phyloP scores from a whole-genome alignment of 2,888 invertebrate species.

The Amiota mariae region DNA sequence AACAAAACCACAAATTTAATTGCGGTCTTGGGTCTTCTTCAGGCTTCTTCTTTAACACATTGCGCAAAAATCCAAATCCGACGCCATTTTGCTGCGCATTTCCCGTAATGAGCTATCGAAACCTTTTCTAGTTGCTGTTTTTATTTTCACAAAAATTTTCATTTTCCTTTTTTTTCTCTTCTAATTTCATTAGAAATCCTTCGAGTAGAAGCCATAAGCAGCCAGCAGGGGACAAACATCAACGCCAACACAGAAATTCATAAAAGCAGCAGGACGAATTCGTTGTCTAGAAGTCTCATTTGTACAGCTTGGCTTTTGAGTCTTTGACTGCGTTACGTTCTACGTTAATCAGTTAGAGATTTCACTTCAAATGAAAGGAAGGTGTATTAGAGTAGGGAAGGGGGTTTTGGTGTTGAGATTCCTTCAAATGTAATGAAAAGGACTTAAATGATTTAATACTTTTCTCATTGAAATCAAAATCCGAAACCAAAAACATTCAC shows the following conservation, averaged over 20 bases:
- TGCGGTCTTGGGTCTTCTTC: slow-evolving; percentile 26
- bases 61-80: too few species aligned
- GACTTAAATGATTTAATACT: slow-evolving; percentile 45
- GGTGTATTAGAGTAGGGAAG: not conserved
- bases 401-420: not conserved
- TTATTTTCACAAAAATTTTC: not conserved
- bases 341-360: slow-evolving; percentile 42
- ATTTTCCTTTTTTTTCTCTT: not conserved
- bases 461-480: slow-evolving; percentile 10
- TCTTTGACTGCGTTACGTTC: not conserved
- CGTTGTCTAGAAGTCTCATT: not conserved
- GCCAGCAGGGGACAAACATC: not conserved
- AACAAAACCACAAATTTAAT: slow-evolving; percentile 31
- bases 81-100: not conserved
- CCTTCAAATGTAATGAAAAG: slow-evolving; percentile 25
- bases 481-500: not conserved
- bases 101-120: not conserved
- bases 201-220: slow-evolving; percentile 26
- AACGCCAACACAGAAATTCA: not conserved
- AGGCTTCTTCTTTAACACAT: not conserved
- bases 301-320: not conserved
- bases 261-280: not conserved
- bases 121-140: slow-evolving; percentile 1
- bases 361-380: not conserved
- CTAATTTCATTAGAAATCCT: slow-evolving; percentile 40